Evolutionary conservation across 2,797 vertebrate species (phyloP), one percentile per base, ranked within the genome.

Genomic region (Lacerta bilineata): DNA sequence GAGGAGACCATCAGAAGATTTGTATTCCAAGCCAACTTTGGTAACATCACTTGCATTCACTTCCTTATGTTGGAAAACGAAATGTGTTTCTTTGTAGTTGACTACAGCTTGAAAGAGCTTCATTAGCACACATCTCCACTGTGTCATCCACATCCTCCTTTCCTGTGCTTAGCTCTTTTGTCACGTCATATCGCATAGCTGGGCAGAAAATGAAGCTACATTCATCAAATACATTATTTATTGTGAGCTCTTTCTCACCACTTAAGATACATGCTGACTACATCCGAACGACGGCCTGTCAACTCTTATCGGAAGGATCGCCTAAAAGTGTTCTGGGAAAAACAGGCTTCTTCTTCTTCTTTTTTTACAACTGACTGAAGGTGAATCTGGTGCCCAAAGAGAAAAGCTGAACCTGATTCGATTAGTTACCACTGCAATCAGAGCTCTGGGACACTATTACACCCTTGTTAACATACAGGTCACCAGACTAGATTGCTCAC

Each of bases 191-290:
- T 59, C 3, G 7, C 29, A 64, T 23, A 18, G 84, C 81, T 68
- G 27, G 13, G 55, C 8, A 74, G 81, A 84, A 74, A 41, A 55
- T 50, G 18, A 68, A 55, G 71, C 41, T 69, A 68, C 33, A 33
- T 69, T 20, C 27, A 87, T 80, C 61, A 18, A 83, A 50, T 84
- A 20, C 74, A 90, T 87, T 83, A 87, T 83, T 90, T 84, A 82
- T 77, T 33, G 9, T 43, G 27, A 41, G 33, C 5, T 85, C 46
- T 76, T 61, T 76, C 83, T 76, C 76, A 84, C 55, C 27, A 18
- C 29, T 80, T 72, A 61, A 18, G 23, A 71, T 80, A 64, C 50
- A 69, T 20, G 7, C 36, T 74, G 66, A 64, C 2, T 23, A 46
- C 75, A 80, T 43, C 46, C 64, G 20, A 87, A 25, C 29, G 25